These are phyloP conservation scores for Anthoscopus minutus DNA, from an alignment of 2,113 vertebrate genomes.

Conservation along the genomic window DNA sequence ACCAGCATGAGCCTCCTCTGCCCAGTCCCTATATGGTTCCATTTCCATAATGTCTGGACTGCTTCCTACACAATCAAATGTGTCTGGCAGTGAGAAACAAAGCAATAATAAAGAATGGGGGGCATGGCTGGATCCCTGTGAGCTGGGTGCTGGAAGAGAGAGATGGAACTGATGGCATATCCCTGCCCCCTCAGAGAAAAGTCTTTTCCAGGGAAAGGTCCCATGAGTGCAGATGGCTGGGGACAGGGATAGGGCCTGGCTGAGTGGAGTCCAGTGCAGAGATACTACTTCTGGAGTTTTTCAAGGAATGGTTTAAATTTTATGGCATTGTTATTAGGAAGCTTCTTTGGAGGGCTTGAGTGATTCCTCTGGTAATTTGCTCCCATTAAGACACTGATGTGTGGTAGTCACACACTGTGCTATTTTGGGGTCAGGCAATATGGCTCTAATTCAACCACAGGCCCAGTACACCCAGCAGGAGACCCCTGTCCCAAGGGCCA, in stretches of 20 bases:
- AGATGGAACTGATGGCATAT: neutral
- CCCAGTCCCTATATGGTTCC: slow-evolving; percentile 44
- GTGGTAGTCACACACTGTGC: neutral
- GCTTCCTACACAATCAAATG: slow-evolving; percentile 8
- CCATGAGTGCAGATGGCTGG: neutral
- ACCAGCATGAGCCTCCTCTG: neutral
- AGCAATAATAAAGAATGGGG: neutral
- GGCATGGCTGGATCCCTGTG: neutral
- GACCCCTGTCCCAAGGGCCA: neutral
- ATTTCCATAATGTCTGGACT: slow-evolving; percentile 18
- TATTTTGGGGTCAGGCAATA: neutral
- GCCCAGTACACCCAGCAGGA: neutral
- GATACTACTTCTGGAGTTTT: neutral
- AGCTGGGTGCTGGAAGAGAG: neutral
- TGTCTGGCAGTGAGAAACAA: neutral
- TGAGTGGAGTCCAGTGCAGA: neutral
- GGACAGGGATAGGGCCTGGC: neutral
- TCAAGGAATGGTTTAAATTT: neutral
- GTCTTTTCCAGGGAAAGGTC: neutral
- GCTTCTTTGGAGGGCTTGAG: neutral
- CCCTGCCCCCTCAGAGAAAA: neutral
- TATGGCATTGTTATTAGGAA: neutral
- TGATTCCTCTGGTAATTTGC: neutral
- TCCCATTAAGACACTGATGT: neutral
- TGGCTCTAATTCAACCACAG: neutral